Percentiles rank a stretch among this genome's conserved stretches.
phyloP scores from a whole-genome alignment of 1,140 invertebrate genomes.

The Grapholita molesta region DNA sequence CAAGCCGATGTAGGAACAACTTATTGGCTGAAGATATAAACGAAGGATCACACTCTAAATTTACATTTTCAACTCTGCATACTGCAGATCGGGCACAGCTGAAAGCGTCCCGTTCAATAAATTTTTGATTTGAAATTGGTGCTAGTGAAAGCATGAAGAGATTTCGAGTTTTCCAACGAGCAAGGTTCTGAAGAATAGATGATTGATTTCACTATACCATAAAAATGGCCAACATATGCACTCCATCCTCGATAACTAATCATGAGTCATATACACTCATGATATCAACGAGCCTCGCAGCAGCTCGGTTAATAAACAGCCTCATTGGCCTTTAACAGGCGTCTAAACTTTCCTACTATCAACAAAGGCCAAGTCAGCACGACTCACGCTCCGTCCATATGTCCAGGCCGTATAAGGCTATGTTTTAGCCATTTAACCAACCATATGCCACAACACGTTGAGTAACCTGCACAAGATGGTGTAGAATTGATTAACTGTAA shows the following conservation, averaged over 20 bases:
- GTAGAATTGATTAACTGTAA: conserved; percentile 59
- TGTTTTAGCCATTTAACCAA: conserved; percentile 41
- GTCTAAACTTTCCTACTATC: conserved; percentile 25
- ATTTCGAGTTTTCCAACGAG: background rate
- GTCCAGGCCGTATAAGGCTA: conserved; percentile 50
- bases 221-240: background rate
- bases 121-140: too few species aligned
- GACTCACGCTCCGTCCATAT: conserved; percentile 42
- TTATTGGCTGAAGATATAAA: too few species aligned
- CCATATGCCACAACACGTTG: conserved; percentile 54
- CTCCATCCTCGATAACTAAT: background rate
- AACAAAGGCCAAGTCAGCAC: conserved; percentile 46
- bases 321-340: conserved; percentile 20
- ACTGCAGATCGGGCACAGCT: too few species aligned
- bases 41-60: too few species aligned
- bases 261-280: background rate
- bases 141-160: background rate
- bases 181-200: background rate
- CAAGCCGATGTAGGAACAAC: too few species aligned
- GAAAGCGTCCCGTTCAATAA: too few species aligned
- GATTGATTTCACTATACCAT: background rate
- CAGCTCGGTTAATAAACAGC: conserved; percentile 21
- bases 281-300: background rate
- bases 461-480: conserved; percentile 47
- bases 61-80: too few species aligned